Percentiles rank a stretch among this genome's conserved stretches.
Conservation (phyloP, 2,797 vertebrate species). For the Linurgus olivaceus region DNA sequence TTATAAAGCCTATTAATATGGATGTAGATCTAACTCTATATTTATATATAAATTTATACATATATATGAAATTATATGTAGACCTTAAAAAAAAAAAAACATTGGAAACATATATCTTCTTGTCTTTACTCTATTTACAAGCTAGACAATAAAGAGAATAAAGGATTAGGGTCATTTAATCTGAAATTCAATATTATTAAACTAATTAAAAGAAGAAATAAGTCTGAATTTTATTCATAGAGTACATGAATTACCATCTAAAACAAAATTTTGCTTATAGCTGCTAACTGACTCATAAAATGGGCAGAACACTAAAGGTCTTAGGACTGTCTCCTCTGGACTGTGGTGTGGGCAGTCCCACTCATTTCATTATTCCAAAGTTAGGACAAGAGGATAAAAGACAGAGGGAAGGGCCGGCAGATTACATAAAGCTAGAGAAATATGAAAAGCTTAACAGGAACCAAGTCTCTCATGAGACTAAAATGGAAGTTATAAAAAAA, state of each 20-base stretch:
- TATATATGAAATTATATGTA: background rate
- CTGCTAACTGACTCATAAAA: background rate
- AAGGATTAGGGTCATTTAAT: background rate
- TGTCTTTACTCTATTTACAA: background rate
- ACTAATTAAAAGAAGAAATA: background rate
- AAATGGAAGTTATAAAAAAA: background rate
- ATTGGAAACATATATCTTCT: background rate
- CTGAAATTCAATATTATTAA: background rate
- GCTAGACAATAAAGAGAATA: background rate
- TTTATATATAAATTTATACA: background rate
- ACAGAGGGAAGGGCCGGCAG: background rate
- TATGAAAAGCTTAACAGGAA: background rate
- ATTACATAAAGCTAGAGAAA: background rate
- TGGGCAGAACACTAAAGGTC: background rate
- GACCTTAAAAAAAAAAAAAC: background rate
- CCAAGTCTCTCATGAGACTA: background rate
- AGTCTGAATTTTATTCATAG: background rate
- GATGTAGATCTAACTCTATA: background rate
- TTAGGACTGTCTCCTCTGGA: background rate
- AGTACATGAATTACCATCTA: background rate
- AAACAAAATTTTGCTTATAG: background rate
- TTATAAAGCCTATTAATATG: background rate
- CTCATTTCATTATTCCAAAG: background rate
- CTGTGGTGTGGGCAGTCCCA: background rate
- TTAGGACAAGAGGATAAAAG: background rate